phyloP scores from a whole-genome alignment of 2,113 vertebrate genomes.

The Clarias magur region DNA sequence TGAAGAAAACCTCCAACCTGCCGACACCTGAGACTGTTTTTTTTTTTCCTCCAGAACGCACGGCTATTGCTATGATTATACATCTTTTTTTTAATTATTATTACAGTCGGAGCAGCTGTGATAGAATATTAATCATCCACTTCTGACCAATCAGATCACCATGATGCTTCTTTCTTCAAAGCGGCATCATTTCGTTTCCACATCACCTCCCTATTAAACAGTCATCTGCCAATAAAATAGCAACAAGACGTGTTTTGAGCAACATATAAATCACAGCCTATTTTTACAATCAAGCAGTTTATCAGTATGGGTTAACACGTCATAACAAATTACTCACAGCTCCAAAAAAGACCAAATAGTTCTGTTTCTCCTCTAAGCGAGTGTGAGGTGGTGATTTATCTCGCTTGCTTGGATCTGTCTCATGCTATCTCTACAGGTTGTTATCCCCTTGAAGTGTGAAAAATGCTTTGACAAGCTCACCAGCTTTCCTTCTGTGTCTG shows the following conservation, averaged over 20 bases:
- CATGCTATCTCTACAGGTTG: conserved; percentile 5
- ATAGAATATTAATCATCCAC: too few species aligned
- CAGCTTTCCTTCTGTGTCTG: background rate
- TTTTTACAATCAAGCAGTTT: too few species aligned
- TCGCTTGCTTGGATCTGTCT: conserved; percentile 25
- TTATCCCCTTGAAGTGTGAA: conserved; percentile 9
- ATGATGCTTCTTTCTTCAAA: background rate
- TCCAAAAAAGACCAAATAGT: conserved; percentile 10
- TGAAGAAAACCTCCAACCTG: too few species aligned
- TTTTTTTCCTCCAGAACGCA: too few species aligned
- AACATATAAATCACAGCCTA: background rate
- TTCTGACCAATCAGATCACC: too few species aligned
- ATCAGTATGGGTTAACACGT: background rate
- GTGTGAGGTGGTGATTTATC: conserved; percentile 27
- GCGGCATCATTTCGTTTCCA: background rate
- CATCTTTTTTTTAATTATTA: too few species aligned
- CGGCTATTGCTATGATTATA: too few species aligned
- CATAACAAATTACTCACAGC: background rate
- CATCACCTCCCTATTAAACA: background rate
- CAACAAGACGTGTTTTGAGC: too few species aligned
- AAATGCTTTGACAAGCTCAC: conserved; percentile 30
- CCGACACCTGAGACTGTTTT: too few species aligned
- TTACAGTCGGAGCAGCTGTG: too few species aligned
- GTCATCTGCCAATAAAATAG: too few species aligned
- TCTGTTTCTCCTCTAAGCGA: conserved; percentile 2